A percentile compares a stretch with the other conserved stretches of the same genome.
Evolutionary conservation across 2,113 vertebrate genomes (phyloP).

Genomic region (Ceuthmochares aereus): DNA sequence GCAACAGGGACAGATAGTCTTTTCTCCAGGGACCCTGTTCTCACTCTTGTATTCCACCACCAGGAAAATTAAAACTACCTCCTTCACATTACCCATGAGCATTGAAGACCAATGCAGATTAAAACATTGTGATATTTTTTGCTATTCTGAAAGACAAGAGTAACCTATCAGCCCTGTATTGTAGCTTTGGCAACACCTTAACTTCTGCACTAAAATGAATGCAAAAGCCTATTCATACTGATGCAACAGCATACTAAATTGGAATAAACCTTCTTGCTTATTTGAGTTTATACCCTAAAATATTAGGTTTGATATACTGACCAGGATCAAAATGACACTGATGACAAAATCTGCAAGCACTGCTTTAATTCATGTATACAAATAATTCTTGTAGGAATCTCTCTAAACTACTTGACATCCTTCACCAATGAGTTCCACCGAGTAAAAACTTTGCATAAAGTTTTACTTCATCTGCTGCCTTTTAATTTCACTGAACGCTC

Average conservation of each 20-base stretch:
- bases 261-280: background rate
- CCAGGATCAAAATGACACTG: constrained; percentile 19
- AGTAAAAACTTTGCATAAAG: constrained; percentile 1
- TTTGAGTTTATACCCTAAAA: background rate
- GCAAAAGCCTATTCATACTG: constrained; percentile 14
- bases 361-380: constrained; percentile 25
- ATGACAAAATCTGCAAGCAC: background rate
- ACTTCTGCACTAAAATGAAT: background rate
- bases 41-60: background rate
- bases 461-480: background rate
- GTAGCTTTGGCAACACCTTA: background rate
- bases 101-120: background rate
- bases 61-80: background rate
- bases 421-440: constrained; percentile 1
- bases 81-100: background rate
- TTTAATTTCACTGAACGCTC: constrained; percentile 39
- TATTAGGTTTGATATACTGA: background rate
- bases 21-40: background rate
- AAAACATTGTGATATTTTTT: background rate
- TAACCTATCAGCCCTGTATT: background rate
- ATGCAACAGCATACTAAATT: background rate
- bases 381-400: background rate
- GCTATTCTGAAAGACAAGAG: background rate
- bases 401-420: constrained; percentile 2
- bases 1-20: background rate